Base-by-base conservation (phyloP, 2,888 invertebrate genomes). In the Drosophila incognita region DNA sequence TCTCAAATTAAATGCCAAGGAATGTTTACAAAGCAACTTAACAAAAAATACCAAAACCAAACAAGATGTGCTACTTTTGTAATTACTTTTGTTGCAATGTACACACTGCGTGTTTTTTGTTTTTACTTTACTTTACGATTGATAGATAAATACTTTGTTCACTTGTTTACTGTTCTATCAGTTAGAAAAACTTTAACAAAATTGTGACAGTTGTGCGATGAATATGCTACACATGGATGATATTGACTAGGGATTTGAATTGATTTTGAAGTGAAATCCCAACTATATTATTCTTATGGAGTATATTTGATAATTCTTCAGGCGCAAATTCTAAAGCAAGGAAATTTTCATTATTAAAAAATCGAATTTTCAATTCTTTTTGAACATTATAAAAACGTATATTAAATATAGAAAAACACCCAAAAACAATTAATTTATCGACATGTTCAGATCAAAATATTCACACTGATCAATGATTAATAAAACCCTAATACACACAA, bases 1-100 rank as follows among this genome's bases (percentile, higher is more conserved):
- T n/a, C 4, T 51, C 11, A 27, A 64, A 65, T 62, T 27, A 54
- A 73, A 73, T 66, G 65, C 52, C 62, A 64, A 76, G 35, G 67
- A 78, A 81, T 80, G 63, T 67, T 66, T 48, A 42, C 77, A 81
- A 76, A 81, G 71, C 49, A 64, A 59, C 42, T 75, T 71, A 61
- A 60, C 24, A 46, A 40, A 61, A 76, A 38, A 13, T 27, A 6
- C 51, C n/a, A 21, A 38, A 42, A 67, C 13, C 49, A 42, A 72
- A 29, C 24, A 33, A 46, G 46, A 48, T 79, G 24, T 58, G 66
- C 51, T 78, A 49, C 54, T 58, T 71, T 59, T 61, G 48, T 61
- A 71, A 71, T 61, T 53, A 69, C 60, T 48, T 71, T 71, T 61
- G 24, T 38, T 59, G 33, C 46, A 36, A 35, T 64, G 1, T 21